Percentiles rank a stretch among this genome's conserved stretches.
Evolutionary conservation across 2,797 vertebrate genomes (phyloP).

Genomic region (Antennarius maculatus): DNA sequence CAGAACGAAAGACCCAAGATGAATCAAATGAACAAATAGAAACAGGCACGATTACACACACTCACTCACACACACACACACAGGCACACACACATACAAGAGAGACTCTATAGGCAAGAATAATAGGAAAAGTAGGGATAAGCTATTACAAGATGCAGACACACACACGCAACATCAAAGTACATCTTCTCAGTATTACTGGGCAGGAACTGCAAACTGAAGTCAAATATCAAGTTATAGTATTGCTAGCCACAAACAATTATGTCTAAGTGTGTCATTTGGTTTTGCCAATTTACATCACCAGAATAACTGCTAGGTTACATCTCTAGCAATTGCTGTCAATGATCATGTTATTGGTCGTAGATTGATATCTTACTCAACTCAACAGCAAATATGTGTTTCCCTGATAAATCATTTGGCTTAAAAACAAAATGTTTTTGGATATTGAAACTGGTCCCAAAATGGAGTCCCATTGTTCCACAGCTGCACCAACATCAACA

Average conservation of each 20-base stretch:
- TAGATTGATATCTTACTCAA: too few relatives aligned
- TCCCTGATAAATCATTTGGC: neutral
- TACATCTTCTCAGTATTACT: constrained; percentile 15
- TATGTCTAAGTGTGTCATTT: neutral
- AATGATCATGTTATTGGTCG: too few relatives aligned
- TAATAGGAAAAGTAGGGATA: constrained; percentile 49
- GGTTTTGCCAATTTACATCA: constrained; percentile 4
- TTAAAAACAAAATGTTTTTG: constrained; percentile 20
- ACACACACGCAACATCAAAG: constrained; percentile 42
- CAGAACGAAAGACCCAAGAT: constrained; percentile 34
- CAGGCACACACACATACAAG: too few relatives aligned
- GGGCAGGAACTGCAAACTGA: neutral
- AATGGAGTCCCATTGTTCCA: neutral
- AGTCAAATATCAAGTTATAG: constrained; percentile 25
- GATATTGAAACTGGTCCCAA: constrained; percentile 12
- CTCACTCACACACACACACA: too few relatives aligned
- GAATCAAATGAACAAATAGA: too few relatives aligned
- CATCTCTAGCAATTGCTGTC: too few relatives aligned
- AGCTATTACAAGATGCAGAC: constrained; percentile 13
- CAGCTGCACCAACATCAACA: neutral
- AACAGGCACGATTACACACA: too few relatives aligned
- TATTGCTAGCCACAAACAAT: constrained; percentile 19
- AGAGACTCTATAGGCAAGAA: constrained; percentile 20
- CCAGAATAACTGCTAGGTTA: too few relatives aligned
- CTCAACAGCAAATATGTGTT: too few relatives aligned